Evolutionary conservation across 2,797 vertebrate species (phyloP).

Genomic region (Dipus sagitta): DNA sequence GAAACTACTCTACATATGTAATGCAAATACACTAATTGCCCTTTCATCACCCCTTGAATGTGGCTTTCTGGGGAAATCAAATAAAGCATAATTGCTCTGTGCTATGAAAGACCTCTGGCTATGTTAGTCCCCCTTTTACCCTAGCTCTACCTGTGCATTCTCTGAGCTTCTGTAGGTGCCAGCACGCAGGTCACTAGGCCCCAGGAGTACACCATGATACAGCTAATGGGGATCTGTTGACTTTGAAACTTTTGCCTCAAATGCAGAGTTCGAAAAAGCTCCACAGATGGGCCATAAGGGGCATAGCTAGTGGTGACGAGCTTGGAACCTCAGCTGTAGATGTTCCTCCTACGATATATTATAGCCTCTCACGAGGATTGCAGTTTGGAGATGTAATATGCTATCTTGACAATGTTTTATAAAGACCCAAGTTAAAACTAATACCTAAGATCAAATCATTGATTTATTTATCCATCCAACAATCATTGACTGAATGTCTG

Average conservation of each 20-base stretch:
- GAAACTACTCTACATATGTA: neutral
- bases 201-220: constrained; percentile 12
- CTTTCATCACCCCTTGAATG: neutral
- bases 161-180: neutral
- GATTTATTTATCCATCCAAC: neutral
- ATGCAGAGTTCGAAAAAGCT: neutral
- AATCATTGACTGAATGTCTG: neutral
- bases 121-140: neutral
- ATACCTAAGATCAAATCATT: neutral
- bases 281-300: neutral
- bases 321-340: neutral
- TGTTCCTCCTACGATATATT: neutral
- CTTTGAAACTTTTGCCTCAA: neutral
- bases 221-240: neutral
- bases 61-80: neutral
- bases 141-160: neutral
- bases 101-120: neutral
- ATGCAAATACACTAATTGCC: neutral
- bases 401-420: neutral
- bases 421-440: neutral
- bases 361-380: neutral
- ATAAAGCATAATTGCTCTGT: neutral
- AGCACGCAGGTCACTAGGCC: neutral
- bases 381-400: neutral
- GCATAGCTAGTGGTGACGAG: neutral